A percentile compares a stretch with the other conserved stretches of the same genome.
phyloP scores from a whole-genome alignment of 1,140 invertebrate species.

The Brachionus rotundiformis region DNA sequence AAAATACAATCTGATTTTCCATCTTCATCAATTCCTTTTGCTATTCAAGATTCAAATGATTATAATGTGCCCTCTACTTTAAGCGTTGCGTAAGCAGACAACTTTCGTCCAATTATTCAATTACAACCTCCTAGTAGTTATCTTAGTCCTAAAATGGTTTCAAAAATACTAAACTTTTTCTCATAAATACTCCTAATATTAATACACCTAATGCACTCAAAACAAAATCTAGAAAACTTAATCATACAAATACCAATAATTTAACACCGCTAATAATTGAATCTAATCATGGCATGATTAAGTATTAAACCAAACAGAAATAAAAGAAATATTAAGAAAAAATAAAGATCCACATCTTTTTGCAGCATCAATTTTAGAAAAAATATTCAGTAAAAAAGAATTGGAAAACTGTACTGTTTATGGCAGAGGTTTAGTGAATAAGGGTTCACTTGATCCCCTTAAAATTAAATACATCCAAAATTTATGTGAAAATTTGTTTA shows the following conservation, averaged over 20 bases:
- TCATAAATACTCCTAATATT: conserved; percentile 11
- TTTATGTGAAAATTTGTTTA: background rate
- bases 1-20: conserved; percentile 4
- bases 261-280: background rate
- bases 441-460: background rate
- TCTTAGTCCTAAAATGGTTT: background rate
- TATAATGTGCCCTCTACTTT: conserved; percentile 1
- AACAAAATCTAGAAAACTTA: background rate
- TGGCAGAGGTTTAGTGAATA: background rate
- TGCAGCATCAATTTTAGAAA: background rate
- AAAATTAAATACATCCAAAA: conserved; percentile 18
- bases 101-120: background rate
- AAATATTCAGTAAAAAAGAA: background rate
- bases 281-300: conserved; percentile 7
- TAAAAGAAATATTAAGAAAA: background rate
- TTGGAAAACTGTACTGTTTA: conserved; percentile 7
- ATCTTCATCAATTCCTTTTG: conserved; percentile 1
- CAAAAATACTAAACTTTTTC: background rate
- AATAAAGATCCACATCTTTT: conserved; percentile 16
- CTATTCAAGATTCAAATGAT: conserved; percentile 3
- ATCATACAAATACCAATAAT: background rate
- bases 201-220: conserved; percentile 1
- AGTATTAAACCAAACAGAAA: background rate
- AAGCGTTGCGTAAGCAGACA: conserved; percentile 2
- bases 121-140: conserved; percentile 7